Conservation (phyloP, 1,140 invertebrate genomes). For the Cheumatopsyche charites region DNA sequence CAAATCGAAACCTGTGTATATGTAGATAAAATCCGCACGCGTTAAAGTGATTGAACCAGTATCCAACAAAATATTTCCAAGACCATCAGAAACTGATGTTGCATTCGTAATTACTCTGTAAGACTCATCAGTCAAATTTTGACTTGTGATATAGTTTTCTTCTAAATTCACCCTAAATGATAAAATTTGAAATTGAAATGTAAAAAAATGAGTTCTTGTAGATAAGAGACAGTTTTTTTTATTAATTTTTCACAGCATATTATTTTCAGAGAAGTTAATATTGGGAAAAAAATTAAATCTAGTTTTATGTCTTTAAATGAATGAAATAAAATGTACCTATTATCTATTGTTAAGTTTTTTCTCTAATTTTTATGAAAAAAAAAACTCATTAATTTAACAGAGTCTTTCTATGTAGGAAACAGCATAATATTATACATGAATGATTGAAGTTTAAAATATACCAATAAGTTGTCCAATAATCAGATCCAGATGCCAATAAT, state of each 20-base stretch:
- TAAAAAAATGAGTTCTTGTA: background rate
- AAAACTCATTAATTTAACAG: background rate
- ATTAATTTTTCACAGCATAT: no score
- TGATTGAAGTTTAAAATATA: slow-evolving; percentile 50
- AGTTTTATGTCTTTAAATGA: no score
- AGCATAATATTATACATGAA: no score
- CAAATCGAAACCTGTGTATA: slow-evolving; percentile 47
- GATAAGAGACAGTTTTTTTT: no score
- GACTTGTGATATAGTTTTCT: slow-evolving; percentile 35
- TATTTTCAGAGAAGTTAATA: no score
- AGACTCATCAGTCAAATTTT: background rate
- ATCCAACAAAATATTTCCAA: slow-evolving; percentile 36
- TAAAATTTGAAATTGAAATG: background rate
- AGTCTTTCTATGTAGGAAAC: no score
- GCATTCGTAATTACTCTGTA: background rate
- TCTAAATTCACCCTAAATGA: slow-evolving; percentile 49
- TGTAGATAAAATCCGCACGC: slow-evolving; percentile 51
- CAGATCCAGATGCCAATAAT: slow-evolving; percentile 67
- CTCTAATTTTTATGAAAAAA: background rate
- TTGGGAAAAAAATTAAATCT: no score
- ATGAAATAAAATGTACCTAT: background rate
- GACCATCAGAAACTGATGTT: background rate
- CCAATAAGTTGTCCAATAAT: slow-evolving; percentile 74
- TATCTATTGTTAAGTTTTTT: background rate
- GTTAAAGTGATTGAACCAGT: slow-evolving; percentile 35